Conservation (phyloP, 2,888 invertebrate species). For the Hypena proboscidalis region DNA sequence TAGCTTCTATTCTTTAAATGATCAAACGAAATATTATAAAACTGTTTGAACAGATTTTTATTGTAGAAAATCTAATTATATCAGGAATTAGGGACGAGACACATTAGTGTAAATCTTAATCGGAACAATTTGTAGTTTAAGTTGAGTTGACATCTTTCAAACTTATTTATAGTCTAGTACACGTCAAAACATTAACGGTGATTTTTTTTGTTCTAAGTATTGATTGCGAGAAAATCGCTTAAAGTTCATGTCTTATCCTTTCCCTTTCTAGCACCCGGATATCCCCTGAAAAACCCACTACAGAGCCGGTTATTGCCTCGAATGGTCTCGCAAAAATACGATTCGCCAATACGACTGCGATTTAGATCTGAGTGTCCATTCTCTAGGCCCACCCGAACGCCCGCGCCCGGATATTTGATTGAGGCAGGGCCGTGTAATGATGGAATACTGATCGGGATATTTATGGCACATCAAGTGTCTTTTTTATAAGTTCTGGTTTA, state of each 20-base stretch:
- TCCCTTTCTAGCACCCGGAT: conserved; percentile 45
- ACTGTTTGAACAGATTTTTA: too few relatives aligned
- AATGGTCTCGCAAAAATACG: conserved; percentile 68
- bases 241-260: conserved; percentile 17
- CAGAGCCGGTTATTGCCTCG: conserved; percentile 61
- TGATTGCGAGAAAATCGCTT: conserved; percentile 13
- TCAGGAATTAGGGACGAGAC: too few relatives aligned
- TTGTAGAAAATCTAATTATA: too few relatives aligned
- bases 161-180: too few relatives aligned
- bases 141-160: too few relatives aligned
- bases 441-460: conserved; percentile 29
- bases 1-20: too few relatives aligned
- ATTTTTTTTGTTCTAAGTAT: too few relatives aligned
- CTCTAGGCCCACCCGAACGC: conserved; percentile 51
- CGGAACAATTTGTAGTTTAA: too few relatives aligned
- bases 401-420: conserved; percentile 57
- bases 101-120: too few relatives aligned
- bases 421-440: conserved; percentile 39
- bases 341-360: conserved; percentile 60
- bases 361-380: conserved; percentile 68
- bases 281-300: conserved; percentile 59
- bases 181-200: too few relatives aligned
- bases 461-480: conserved; percentile 14
- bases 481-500: too few relatives aligned
- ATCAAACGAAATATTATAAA: too few relatives aligned